phyloP scores from a whole-genome alignment of 53 echinoderm and acorn worm species.

The Zoroaster sp. region DNA sequence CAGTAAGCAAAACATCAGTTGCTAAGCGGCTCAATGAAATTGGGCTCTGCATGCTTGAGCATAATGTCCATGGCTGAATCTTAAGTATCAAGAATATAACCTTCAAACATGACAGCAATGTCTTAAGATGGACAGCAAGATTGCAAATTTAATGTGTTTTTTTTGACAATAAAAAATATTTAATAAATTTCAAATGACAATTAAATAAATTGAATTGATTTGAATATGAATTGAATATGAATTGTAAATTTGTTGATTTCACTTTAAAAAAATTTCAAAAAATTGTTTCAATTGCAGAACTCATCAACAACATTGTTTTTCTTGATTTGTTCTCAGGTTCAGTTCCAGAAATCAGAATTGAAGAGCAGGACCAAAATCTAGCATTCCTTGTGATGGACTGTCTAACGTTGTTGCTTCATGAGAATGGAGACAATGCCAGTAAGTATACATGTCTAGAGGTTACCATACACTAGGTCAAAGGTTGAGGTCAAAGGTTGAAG shows the following conservation, averaged over 20 bases:
- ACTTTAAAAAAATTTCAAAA: too few species aligned
- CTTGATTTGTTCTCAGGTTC: slow-evolving; percentile 59
- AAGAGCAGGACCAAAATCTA: slow-evolving; percentile 80
- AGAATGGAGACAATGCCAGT: slow-evolving; percentile 88
- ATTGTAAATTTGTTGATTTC: too few species aligned
- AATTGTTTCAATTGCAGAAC: too few species aligned
- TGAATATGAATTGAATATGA: too few species aligned
- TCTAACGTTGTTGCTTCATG: slow-evolving; percentile 80
- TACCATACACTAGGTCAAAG: background rate
- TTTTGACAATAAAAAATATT: too few species aligned
- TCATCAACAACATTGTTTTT: too few species aligned
- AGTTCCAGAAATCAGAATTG: slow-evolving; percentile 68
- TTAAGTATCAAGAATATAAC: too few species aligned
- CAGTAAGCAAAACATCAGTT: too few species aligned
- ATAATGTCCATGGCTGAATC: background rate
- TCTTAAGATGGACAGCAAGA: background rate
- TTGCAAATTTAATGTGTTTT: background rate
- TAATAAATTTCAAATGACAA: too few species aligned
- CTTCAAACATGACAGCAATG: too few species aligned
- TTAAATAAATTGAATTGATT: too few species aligned
- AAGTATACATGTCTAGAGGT: slow-evolving; percentile 16
- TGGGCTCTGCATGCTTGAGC: background rate
- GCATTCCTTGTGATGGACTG: slow-evolving; percentile 95
- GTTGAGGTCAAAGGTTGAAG: background rate
- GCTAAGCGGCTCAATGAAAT: too few species aligned